phyloP scores from a whole-genome alignment of 2,797 vertebrate genomes.

The Xerus rutilus region DNA sequence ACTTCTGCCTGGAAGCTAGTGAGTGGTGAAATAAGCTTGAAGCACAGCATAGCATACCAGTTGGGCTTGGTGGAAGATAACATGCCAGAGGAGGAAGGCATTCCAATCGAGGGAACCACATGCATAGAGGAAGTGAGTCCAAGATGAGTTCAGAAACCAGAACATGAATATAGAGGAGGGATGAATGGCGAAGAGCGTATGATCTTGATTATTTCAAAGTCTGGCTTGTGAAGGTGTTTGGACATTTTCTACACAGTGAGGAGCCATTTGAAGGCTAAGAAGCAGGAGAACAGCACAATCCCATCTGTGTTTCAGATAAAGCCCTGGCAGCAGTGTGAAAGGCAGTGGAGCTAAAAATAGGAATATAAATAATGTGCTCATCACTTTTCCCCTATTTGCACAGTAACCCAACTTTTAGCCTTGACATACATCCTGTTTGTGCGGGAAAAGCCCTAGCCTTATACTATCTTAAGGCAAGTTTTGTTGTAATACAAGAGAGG shows the following conservation, averaged over 20 bases:
- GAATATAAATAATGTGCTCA: constrained; percentile 17
- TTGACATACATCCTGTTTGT: constrained; percentile 62
- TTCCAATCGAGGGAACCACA: not conserved
- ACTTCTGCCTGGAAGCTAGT: not conserved
- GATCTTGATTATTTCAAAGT: constrained; percentile 27
- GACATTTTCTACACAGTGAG: constrained; percentile 50
- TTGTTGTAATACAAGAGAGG: not conserved
- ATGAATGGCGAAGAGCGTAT: not conserved
- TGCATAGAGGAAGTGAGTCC: not conserved
- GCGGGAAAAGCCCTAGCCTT: constrained; percentile 34
- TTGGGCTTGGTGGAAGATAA: not conserved
- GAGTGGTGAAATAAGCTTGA: not conserved
- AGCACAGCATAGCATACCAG: not conserved
- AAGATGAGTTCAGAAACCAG: not conserved
- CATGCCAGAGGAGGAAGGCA: not conserved
- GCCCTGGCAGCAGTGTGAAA: constrained; percentile 55
- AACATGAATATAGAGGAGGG: not conserved
- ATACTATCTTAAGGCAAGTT: not conserved
- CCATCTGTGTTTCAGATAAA: constrained; percentile 71
- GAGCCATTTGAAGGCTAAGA: constrained; percentile 51
- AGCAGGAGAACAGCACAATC: constrained; percentile 14
- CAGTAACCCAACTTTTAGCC: constrained; percentile 68
- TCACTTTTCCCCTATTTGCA: constrained; percentile 62
- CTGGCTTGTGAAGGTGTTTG: constrained; percentile 40
- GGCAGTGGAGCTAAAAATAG: constrained; percentile 69